Percentiles rank a stretch among this genome's conserved stretches.
These are phyloP conservation scores for Brachionus angularis DNA, from an alignment of 1,140 invertebrate species.

Conservation along the genomic window DNA sequence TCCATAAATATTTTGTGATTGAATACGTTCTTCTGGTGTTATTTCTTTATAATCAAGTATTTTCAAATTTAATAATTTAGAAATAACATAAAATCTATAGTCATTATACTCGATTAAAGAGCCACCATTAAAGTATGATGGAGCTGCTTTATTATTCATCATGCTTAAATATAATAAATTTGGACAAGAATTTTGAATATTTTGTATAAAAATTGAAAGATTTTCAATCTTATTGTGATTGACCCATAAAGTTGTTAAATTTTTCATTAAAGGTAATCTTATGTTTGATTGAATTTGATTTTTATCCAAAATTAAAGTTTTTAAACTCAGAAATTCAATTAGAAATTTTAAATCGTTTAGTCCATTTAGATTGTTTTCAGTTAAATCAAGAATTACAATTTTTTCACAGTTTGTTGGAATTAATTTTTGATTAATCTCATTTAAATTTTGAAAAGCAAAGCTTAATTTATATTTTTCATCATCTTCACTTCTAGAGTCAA, in stretches of 20 bases:
- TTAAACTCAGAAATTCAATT: slow-evolving; percentile 61
- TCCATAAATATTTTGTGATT: not conserved
- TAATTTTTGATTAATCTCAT: not conserved
- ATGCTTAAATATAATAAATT: slow-evolving; percentile 67
- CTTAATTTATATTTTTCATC: slow-evolving; percentile 1
- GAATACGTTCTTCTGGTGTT: slow-evolving; percentile 36
- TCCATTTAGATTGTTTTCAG: slow-evolving; percentile 38
- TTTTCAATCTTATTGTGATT: slow-evolving; percentile 70
- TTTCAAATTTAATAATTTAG: slow-evolving; percentile 47
- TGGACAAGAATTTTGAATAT: slow-evolving; percentile 65
- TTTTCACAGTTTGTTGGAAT: not conserved
- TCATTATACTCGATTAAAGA: slow-evolving; percentile 71
- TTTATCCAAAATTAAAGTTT: slow-evolving; percentile 70
- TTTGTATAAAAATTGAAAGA: slow-evolving; percentile 68
- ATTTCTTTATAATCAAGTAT: slow-evolving; percentile 50
- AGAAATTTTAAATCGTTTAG: slow-evolving; percentile 24
- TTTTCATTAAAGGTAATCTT: slow-evolving; percentile 66
- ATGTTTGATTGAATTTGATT: slow-evolving; percentile 67
- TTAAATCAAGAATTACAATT: slow-evolving; percentile 12
- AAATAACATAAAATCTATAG: slow-evolving; percentile 65
- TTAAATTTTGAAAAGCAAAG: slow-evolving; percentile 26
- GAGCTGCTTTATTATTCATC: slow-evolving; percentile 73
- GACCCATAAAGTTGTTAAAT: slow-evolving; percentile 70
- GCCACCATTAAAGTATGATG: slow-evolving; percentile 70
- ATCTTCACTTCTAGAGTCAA: not conserved